Base-by-base conservation (phyloP, 2,797 vertebrate species). In the Australoheros facetus region DNA sequence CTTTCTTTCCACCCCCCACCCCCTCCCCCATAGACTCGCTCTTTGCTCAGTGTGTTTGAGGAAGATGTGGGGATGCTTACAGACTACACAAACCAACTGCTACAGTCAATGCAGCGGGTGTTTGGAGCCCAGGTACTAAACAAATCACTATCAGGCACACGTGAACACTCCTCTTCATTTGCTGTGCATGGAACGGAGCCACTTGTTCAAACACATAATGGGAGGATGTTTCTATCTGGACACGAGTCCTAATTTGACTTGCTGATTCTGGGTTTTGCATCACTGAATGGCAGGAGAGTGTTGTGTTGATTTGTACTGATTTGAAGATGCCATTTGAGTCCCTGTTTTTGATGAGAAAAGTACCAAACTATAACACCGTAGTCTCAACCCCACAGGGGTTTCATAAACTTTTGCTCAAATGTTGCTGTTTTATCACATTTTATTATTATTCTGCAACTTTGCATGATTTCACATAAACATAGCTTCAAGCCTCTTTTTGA, bases 41-140 rank as follows among this genome's bases (percentile, higher is more conserved):
- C 98, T 55, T 90, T 99, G 93, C 97, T 99, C 85, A 99, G 98
- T 34, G 98, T 99, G 8, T 99, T 99, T 94, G 98, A 99, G 82
- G 98, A 99, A 89, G 98, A 99, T 97, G 96, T 97, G 0, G 97
- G 96, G 73, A 98, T 97, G 3, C 97, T 99, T 26, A 99, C 98
- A 1, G 97, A 98, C 28, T 99, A 99, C 83, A 98, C 98, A 86
- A 99, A 98, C 94, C 96, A 99, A 93, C 95, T 99, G 89, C 96
- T 99, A 23, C 98, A 98, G 80, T 96, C 98, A 0, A 97, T 99
- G 98, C 98, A 99, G 88, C 95, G 98, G 1, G 97, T 99, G 84
- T 99, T 97, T 21, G 98, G 98, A 75, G 98, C 98, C 28, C 98
- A 99, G 97, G 98, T 99, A 96, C 77, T 39, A n/a, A 69, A 78